These are phyloP conservation scores for Anseranas semipalmata DNA, from an alignment of 2,113 vertebrate genomes.

Conservation along the genomic window DNA sequence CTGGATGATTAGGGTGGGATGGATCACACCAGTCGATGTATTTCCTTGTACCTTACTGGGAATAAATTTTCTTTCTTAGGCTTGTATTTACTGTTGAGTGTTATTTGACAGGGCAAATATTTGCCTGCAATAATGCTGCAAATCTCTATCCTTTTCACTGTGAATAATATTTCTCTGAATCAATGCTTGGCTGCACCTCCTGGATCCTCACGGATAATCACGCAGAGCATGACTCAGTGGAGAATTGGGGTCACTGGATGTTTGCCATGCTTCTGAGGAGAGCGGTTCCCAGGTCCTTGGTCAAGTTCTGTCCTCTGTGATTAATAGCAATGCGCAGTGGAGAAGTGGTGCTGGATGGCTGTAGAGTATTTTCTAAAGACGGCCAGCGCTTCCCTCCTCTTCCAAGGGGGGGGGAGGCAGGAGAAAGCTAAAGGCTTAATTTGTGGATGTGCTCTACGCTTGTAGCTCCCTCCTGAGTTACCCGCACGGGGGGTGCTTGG, in stretches of 20 bases:
- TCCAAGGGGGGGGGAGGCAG: background rate
- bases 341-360: background rate
- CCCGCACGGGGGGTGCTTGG: fast-evolving
- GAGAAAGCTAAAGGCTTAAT: background rate
- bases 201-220: background rate
- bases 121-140: constrained; percentile 67
- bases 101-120: constrained; percentile 71
- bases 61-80: constrained; percentile 57
- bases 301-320: background rate
- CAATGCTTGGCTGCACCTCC: constrained; percentile 31
- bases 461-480: background rate
- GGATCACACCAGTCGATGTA: background rate
- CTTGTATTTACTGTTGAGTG: constrained; percentile 38
- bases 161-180: constrained; percentile 41
- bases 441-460: background rate
- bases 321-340: background rate
- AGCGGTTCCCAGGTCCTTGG: background rate
- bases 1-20: background rate
- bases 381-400: background rate
- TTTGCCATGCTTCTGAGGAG: constrained; percentile 15
- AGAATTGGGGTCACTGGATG: constrained; percentile 50
- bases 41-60: constrained; percentile 42
- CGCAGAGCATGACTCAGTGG: constrained; percentile 6
- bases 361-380: background rate
- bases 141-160: constrained; percentile 44